Base-by-base conservation (phyloP, 2,797 vertebrate species). In the Balearica regulorum region DNA sequence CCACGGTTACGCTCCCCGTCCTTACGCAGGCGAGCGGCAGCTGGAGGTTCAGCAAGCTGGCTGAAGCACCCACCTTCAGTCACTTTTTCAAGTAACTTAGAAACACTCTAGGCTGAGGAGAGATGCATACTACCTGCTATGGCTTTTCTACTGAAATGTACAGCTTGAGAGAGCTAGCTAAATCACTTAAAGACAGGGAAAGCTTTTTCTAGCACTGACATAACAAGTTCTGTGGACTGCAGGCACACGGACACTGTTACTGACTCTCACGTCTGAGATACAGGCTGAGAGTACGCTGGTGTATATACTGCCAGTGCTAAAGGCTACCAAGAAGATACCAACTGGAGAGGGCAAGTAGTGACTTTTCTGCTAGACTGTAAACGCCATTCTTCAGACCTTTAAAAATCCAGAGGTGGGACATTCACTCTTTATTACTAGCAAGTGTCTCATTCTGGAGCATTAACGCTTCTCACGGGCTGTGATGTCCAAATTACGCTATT, bases 1-100 rank as follows among this genome's bases (percentile, higher is more conserved):
- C 68, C 49, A 5, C 0, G 2, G 11, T 22, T 25, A 29, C 1
- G 25, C 41, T n/a, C n/a, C 41, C 55, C 24, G 51, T 11, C 68
- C 22, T 60, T 9, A 22, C 35, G 16, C 2, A 9, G 21, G 29
- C 3, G 0, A 65, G 17, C 2, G 6, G 11, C 1, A 37, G 51
- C 55, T 28, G 33, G 55, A 49, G 48, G 62, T 24, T 70, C 35
- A 35, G 24, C 25, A 54, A 44, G 57, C 31, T 24, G 35, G n/a
- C n/a, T 54, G 55, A 87, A 54, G 51, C 57, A 22, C 41, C 13
- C 49, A 25, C 19, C 5, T 33, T 11, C 16, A 25, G 14, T 20
- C 24, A 49, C 2, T 1, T 24, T 37, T 76, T 25, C 48, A 18
- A 46, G 39, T 16, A 35, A 37, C 57, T 29, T 12, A 19, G 51